Evolutionary conservation across 2,888 invertebrate species (phyloP), one percentile per base, ranked within the genome.

Genomic region (Perizoma affinitatum): DNA sequence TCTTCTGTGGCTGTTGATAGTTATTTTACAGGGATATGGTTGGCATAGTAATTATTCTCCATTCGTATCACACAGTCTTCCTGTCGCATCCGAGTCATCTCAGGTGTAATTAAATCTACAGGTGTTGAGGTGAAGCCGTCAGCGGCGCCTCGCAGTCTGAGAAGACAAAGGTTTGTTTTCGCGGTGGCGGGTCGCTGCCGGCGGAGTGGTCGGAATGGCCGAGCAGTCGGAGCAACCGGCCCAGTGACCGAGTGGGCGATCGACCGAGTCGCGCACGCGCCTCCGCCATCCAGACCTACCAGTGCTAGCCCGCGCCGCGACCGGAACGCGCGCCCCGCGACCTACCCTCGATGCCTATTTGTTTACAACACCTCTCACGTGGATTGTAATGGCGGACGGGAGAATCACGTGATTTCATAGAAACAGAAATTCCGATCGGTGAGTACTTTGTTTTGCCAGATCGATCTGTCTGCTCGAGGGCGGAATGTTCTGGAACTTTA

Each of bases 201-300:
- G 52, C 58, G 11, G 56, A 56, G 42, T 10, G n/a, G 38, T 7
- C 7, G 38, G 38, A 7, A 38, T 4, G 5, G 22, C 38, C 6
- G 38, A 38, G 38, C 38, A 5, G 38, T 5, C 6, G 38, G 5
- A 38, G 38, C 7, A 22, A 45, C 48, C 87, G 88, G 83, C 91
- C 91, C 88, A 91, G 78, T 91, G 91, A 90, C 91, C 90, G 90
- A 91, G 82, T 90, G 84, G 76, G 77, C 74, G 77, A 91, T 91
- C 91, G 91, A 91, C 90, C 88, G 84, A 10, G 44, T 56, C 54
- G 76, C 90, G 91, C 90, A 86, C 79, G 91, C 91, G 90, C 78
- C 76, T 65, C 65, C 73, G 68, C 74, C 76, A 71, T 61, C 69
- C 22, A 22, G 22, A 22, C 22, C 41, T 73, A 72, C 65, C 84